Evolutionary conservation across 2,888 invertebrate genomes (phyloP), one percentile per base, ranked within the genome.

Genomic region (Acronicta alni): DNA sequence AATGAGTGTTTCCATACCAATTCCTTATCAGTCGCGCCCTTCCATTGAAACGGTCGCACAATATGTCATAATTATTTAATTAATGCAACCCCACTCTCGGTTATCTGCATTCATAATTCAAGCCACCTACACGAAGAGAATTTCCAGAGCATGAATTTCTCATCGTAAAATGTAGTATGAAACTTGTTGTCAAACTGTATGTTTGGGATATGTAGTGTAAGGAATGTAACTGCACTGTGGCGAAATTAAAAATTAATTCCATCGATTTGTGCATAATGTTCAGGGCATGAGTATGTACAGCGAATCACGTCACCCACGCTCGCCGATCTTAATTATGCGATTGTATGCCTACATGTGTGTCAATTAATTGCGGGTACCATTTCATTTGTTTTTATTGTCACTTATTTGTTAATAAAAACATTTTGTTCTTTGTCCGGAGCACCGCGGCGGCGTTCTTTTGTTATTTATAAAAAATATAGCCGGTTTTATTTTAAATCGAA

Each of bases 51-150:
- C 76, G 88, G 86, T 87, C 89, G 83, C 82, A 92, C 92, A 92
- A 93, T 93, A 92, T 92, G 92, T 92, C 91, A 91, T 92, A 93
- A 93, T 93, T 93, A 92, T 91, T 92, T 92, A 93, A 93, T 93
- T 92, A 92, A 92, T 92, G 87, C 90, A 85, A 85, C 82, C 88
- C 89, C 58, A 64, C 48, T 59, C 78, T 67, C 35, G 57, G 89
- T 90, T 92, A 92, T 92, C 88, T 79, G 80, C 85, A 71, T 87
- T 80, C 85, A 89, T 92, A 90, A 90, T 85, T 91, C 83, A 86
- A 79, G 65, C 77, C 78, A 79, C 81, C 84, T 86, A 87, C 87
- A 83, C 48, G 80, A 49, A 46, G 57, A 64, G 74, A 69, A 70
- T 68, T 68, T 63, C 68, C 60, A 70, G 71, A 67, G 47, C 41